Conservation (phyloP, 2,888 invertebrate species). For the Catocala nupta region DNA sequence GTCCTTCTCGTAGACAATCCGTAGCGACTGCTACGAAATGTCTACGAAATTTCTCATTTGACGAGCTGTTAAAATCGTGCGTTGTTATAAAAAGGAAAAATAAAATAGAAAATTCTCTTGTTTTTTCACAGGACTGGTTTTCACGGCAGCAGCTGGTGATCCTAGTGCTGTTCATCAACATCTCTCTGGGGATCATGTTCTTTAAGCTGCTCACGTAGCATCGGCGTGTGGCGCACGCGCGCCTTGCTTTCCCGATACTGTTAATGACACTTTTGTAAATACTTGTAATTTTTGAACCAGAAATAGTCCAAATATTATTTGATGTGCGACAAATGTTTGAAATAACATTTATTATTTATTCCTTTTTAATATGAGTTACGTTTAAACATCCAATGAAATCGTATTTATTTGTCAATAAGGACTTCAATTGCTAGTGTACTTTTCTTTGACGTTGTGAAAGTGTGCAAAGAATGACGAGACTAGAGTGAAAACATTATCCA, state of each 20-base stretch:
- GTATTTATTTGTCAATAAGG: constrained; percentile 72
- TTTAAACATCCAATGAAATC: constrained; percentile 57
- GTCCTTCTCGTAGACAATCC: constrained; percentile 6
- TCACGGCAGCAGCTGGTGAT: constrained; percentile 98
- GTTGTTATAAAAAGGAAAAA: background rate
- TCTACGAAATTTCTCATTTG: constrained; percentile 12
- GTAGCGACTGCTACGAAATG: constrained; percentile 36
- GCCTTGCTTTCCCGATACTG: constrained; percentile 60
- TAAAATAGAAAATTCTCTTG: constrained; percentile 1
- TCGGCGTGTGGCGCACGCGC: constrained; percentile 84
- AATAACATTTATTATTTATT: constrained; percentile 66
- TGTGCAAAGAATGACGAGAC: constrained; percentile 74
- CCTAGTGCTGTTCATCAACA: constrained; percentile 97
- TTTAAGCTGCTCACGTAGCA: constrained; percentile 98
- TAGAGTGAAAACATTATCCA: constrained; percentile 71
- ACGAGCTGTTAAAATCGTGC: background rate
- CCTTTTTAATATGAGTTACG: constrained; percentile 59
- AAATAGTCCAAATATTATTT: constrained; percentile 69
- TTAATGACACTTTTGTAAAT: constrained; percentile 71
- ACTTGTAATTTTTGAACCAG: constrained; percentile 70
- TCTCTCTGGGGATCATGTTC: constrained; percentile 97
- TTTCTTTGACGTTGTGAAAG: constrained; percentile 79
- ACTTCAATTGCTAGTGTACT: constrained; percentile 81
- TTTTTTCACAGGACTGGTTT: constrained; percentile 95
- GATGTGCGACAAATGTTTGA: constrained; percentile 66